Percentiles rank a stretch among this genome's conserved stretches.
These are phyloP conservation scores for Agapornis roseicollis DNA, from an alignment of 2,113 vertebrate genomes.

Conservation along the genomic window DNA sequence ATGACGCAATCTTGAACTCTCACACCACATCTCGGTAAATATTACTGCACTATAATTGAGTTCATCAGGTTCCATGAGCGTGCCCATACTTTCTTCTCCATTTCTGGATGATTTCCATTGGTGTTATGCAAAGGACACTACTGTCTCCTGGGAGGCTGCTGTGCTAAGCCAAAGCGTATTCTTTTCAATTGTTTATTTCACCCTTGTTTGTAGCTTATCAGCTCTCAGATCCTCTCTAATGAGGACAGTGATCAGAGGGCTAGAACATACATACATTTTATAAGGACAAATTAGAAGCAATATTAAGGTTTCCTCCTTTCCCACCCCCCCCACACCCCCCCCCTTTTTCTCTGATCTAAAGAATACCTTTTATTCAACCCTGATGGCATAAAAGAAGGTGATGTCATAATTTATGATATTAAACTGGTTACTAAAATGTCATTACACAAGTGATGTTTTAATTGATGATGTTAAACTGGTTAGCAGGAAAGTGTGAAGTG, in stretches of 20 bases:
- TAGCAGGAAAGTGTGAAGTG: slow-evolving; percentile 73
- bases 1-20: slow-evolving; percentile 34
- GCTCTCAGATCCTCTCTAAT: background rate
- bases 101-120: slow-evolving; percentile 47
- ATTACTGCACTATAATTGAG: slow-evolving; percentile 4
- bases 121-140: slow-evolving; percentile 27
- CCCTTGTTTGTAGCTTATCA: background rate
- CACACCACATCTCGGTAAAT: background rate
- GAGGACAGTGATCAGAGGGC: background rate
- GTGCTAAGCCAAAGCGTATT: background rate
- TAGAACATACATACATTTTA: background rate
- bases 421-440: slow-evolving; percentile 66
- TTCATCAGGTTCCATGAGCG: slow-evolving; percentile 12
- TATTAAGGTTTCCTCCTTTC: background rate
- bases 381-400: slow-evolving; percentile 63
- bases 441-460: slow-evolving; percentile 72
- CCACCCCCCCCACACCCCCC: too few species aligned
- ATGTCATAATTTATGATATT: slow-evolving; percentile 72
- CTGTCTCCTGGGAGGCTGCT: background rate
- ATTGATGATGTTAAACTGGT: slow-evolving; percentile 72
- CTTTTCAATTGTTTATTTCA: background rate
- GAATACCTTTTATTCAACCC: slow-evolving; percentile 33
- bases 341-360: background rate
- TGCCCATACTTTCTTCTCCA: background rate
- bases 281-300: background rate